phyloP scores from a whole-genome alignment of 2,113 vertebrate species.

The Lophochroa leadbeateri region DNA sequence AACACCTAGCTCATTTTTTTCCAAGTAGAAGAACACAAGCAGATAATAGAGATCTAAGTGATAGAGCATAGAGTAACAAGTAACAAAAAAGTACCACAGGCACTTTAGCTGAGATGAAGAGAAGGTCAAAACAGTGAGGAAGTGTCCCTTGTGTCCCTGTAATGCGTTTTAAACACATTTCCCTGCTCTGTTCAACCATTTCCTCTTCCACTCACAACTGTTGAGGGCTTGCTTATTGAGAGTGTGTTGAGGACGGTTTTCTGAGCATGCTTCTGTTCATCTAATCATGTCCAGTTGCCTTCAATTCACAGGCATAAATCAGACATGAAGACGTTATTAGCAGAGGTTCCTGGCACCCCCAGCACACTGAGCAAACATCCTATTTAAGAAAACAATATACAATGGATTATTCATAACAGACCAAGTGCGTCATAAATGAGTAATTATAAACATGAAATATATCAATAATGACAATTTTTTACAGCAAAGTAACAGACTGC shows the following conservation, averaged over 20 bases:
- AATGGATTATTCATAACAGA: constrained; percentile 54
- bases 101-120: not conserved
- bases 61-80: not conserved
- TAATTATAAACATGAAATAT: constrained; percentile 54
- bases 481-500: constrained; percentile 33
- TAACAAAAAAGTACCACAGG: not conserved
- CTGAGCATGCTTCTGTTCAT: not conserved
- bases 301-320: not conserved
- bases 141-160: not conserved
- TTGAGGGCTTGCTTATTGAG: not conserved
- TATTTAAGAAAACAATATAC: constrained; percentile 40
- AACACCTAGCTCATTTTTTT: not conserved
- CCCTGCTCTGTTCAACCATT: not conserved
- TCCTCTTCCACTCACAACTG: not conserved
- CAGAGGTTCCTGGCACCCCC: not conserved
- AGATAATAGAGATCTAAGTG: not conserved
- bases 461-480: constrained; percentile 49
- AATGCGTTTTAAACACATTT: not conserved
- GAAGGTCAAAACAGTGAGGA: not conserved
- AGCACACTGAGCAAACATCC: not conserved
- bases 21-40: not conserved
- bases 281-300: not conserved
- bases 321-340: not conserved
- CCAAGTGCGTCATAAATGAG: constrained; percentile 35
- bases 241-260: not conserved